phyloP scores from a whole-genome alignment of 1,140 invertebrate genomes.

The Aphaenogaster ashmeadi region DNA sequence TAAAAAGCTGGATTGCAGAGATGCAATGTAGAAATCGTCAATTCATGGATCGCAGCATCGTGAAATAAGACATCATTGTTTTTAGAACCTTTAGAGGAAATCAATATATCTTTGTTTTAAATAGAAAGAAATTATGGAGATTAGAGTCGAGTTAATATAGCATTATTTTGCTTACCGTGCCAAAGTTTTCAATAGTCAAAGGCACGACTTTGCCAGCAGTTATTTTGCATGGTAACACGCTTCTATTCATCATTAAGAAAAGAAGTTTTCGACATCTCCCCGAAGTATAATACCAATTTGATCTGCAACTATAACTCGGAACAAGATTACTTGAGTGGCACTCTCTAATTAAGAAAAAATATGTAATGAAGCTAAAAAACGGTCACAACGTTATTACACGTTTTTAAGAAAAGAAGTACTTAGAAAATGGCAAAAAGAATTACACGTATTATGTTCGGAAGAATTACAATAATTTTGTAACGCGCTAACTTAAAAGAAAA shows the following conservation, averaged over 20 bases:
- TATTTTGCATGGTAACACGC: slow-evolving; percentile 32
- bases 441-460: not conserved
- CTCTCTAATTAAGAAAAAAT: not conserved
- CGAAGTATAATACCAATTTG: slow-evolving; percentile 49
- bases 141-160: not conserved
- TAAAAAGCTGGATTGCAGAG: not conserved
- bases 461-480: slow-evolving; percentile 3
- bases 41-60: slow-evolving; percentile 34
- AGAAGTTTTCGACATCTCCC: slow-evolving; percentile 23
- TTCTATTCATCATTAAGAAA: slow-evolving; percentile 48
- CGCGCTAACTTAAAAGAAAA: not conserved
- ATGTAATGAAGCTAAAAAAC: not conserved
- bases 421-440: not conserved
- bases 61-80: slow-evolving; percentile 40
- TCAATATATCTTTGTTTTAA: not conserved
- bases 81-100: slow-evolving; percentile 23
- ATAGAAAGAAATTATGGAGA: not conserved
- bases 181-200: slow-evolving; percentile 36
- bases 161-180: slow-evolving; percentile 2
- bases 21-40: not conserved
- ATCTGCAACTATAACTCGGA: slow-evolving; percentile 15
- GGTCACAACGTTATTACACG: not conserved
- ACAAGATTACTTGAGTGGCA: not conserved
- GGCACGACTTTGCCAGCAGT: slow-evolving; percentile 37
- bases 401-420: not conserved